phyloP scores from a whole-genome alignment of 2,113 vertebrate species.

The Rhegmatorhina hoffmannsi region DNA sequence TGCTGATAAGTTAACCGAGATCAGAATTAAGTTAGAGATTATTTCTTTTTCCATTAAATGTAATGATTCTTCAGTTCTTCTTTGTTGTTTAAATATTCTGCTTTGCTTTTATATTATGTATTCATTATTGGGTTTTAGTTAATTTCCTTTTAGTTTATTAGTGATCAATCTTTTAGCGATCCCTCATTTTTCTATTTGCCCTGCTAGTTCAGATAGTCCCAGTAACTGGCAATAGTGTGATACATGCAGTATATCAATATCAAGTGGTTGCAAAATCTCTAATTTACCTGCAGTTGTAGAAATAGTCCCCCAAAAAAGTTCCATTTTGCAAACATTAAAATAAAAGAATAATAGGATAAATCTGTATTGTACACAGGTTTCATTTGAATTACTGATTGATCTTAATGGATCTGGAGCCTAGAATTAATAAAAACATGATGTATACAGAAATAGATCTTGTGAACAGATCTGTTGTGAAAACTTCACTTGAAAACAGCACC shows the following conservation, averaged over 20 bases:
- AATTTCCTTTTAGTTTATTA: not conserved
- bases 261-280: not conserved
- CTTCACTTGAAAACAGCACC: not conserved
- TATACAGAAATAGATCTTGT: not conserved
- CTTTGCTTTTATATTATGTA: not conserved
- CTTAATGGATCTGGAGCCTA: not conserved
- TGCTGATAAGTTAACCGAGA: not conserved
- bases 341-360: not conserved
- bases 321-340: not conserved
- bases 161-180: not conserved
- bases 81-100: not conserved
- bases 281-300: not conserved
- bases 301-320: not conserved
- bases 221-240: not conserved
- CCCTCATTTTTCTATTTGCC: not conserved
- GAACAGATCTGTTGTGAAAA: not conserved
- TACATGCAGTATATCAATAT: not conserved
- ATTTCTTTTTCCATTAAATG: not conserved
- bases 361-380: not conserved
- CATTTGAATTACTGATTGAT: not conserved
- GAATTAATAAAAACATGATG: not conserved
- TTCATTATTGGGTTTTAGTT: not conserved
- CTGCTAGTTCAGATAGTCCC: not conserved
- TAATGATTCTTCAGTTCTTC: not conserved
- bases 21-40: not conserved